These are phyloP conservation scores for Cyanoderma ruficeps DNA, from an alignment of 2,113 vertebrate genomes.

Conservation along the genomic window DNA sequence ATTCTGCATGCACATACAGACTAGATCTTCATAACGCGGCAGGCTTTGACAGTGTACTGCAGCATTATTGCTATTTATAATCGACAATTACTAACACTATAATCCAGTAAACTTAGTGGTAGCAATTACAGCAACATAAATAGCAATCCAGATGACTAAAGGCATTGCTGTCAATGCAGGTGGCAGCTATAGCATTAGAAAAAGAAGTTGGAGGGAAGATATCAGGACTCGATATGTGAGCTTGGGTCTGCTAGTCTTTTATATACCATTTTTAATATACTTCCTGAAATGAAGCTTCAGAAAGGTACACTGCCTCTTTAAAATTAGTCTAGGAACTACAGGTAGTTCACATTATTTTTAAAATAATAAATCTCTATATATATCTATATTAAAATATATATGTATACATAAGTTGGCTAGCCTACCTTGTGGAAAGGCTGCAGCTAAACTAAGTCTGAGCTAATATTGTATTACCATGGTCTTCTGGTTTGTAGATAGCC, in stretches of 20 bases:
- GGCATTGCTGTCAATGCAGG: slow-evolving; percentile 43
- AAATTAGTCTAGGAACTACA: slow-evolving; percentile 71
- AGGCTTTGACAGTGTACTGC: slow-evolving; percentile 59
- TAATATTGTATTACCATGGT: slow-evolving; percentile 64
- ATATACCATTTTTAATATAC: slow-evolving; percentile 71
- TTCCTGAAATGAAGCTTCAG: slow-evolving; percentile 64
- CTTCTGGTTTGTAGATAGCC: slow-evolving; percentile 70
- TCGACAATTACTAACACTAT: slow-evolving; percentile 68
- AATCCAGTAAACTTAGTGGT: slow-evolving; percentile 67
- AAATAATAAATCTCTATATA: slow-evolving; percentile 70
- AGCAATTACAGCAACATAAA: slow-evolving; percentile 73
- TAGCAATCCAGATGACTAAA: slow-evolving; percentile 66
- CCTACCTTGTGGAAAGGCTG: slow-evolving; percentile 49
- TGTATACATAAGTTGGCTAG: slow-evolving; percentile 64
- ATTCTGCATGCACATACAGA: slow-evolving; percentile 46
- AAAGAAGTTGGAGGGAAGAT: not conserved
- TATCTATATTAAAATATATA: slow-evolving; percentile 69
- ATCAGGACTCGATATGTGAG: not conserved
- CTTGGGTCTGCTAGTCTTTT: slow-evolving; percentile 61
- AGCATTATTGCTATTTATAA: slow-evolving; percentile 71
- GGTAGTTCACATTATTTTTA: slow-evolving; percentile 71
- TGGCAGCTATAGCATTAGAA: slow-evolving; percentile 60
- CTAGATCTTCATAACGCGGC: not conserved
- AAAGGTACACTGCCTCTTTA: slow-evolving; percentile 72
- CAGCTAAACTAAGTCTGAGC: slow-evolving; percentile 58